phyloP scores from a whole-genome alignment of 2,113 vertebrate species.

The Actinemys pallida region DNA sequence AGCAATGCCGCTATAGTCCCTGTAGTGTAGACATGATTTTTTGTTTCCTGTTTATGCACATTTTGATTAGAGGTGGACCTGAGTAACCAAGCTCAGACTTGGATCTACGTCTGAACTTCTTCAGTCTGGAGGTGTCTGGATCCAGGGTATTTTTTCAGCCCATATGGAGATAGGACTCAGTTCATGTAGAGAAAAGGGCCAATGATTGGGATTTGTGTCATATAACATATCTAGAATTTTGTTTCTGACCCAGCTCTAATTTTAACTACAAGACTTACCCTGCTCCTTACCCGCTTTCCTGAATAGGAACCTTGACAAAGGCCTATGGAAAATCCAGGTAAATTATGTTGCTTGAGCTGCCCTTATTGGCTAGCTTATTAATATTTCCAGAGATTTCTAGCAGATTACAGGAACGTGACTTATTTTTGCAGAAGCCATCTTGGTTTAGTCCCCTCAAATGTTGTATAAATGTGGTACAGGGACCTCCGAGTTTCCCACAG shows the following conservation, averaged over 20 bases:
- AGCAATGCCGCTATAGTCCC: too few relatives aligned
- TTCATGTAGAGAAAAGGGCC: background rate
- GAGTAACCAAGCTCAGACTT: background rate
- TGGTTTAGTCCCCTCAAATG: background rate
- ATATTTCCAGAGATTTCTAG: background rate
- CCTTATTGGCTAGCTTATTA: fast-evolving
- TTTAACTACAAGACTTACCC: background rate
- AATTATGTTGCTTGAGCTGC: background rate
- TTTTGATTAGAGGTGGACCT: background rate
- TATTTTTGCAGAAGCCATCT: background rate
- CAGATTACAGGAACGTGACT: background rate
- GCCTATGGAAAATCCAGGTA: background rate
- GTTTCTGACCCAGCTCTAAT: background rate
- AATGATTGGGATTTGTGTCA: background rate
- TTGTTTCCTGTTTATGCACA: background rate
- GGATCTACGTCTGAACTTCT: background rate
- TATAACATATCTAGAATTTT: background rate
- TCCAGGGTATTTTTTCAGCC: background rate
- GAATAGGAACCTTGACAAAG: background rate
- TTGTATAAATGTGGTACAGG: background rate
- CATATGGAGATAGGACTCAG: fast-evolving
- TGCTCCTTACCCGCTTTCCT: background rate
- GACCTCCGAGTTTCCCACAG: background rate
- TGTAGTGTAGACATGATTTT: background rate
- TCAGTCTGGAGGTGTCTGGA: background rate